Evolutionary conservation across 2,888 invertebrate species (phyloP), one percentile per base, ranked within the genome.

Genomic region (Parelbella ahira): DNA sequence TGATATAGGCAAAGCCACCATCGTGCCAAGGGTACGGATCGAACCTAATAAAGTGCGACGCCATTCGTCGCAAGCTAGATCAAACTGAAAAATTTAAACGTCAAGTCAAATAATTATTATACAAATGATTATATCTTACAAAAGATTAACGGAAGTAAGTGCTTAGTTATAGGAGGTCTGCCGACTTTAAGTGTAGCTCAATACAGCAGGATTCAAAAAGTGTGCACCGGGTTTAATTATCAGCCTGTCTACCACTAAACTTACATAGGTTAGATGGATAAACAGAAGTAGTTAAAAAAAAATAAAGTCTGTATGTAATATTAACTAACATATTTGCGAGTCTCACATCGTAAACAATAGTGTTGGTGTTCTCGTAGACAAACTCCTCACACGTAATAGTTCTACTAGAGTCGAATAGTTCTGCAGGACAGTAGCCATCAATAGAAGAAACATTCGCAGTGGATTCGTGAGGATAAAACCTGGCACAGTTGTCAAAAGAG

Each of bases 1-100:
- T 1, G 90, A 83, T 15, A 91, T 63, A 1, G 90, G 89, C 45
- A 91, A 72, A 2, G 90, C 90, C 41, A 91, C 63, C 51, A 91
- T 88, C 53, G 90, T 90, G 8, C 91, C 91, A 28, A 90, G 53
- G 53, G 89, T 91, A 56, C 90, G 90, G 6, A 91, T 68, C 3
- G 91, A 91, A 2, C 92, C 92, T 10, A 92, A 89, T 43, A 92
- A 57, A 1, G 91, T 86, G 33, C 92, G 64, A 60, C 90, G 90
- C 91, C 92, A 92, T 88, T 54, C 73, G 12, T 88, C 76, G 52
- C 90, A 90, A 12, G 87, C 83, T 3, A 90, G 63, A 47, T 71
- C 63, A 63, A 88, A 90, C 90, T 90, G 52, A 21, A 63, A 46
- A 18, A n/a, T n/a, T n/a, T n/a, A n/a, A n/a, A n/a, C n/a, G n/a